These are phyloP conservation scores for Bolinopsis microptera DNA, from an alignment of 37 sponge, comb jelly and placozoan genomes.

Conservation along the genomic window DNA sequence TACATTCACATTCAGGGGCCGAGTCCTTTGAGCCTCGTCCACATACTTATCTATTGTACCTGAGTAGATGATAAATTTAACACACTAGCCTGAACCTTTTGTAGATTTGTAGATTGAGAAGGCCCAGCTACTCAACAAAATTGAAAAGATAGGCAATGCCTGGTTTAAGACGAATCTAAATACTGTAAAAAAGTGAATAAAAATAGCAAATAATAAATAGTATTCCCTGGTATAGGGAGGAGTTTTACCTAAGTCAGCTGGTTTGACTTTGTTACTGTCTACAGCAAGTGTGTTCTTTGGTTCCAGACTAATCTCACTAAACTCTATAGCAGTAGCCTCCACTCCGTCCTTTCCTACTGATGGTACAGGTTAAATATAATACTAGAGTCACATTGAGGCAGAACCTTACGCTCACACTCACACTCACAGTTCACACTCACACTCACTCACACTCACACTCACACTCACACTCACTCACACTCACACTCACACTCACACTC, in stretches of 20 bases:
- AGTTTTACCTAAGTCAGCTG: neutral
- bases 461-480: neutral
- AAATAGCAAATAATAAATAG: no score
- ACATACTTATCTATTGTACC: conserved; percentile 50
- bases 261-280: neutral
- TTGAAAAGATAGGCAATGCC: no score
- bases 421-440: neutral
- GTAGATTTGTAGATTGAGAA: no score
- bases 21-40: conserved; percentile 24
- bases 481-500: neutral
- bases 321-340: neutral
- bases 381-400: neutral
- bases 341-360: neutral
- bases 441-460: neutral
- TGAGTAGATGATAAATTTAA: neutral
- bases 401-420: neutral
- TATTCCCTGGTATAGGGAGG: no score
- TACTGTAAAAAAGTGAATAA: no score
- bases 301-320: conserved; percentile 16
- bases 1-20: neutral
- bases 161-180: no score
- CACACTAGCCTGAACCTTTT: no score
- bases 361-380: neutral
- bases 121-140: no score
- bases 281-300: neutral